phyloP scores from a whole-genome alignment of 2,888 invertebrate species.

The Xylota segnis region DNA sequence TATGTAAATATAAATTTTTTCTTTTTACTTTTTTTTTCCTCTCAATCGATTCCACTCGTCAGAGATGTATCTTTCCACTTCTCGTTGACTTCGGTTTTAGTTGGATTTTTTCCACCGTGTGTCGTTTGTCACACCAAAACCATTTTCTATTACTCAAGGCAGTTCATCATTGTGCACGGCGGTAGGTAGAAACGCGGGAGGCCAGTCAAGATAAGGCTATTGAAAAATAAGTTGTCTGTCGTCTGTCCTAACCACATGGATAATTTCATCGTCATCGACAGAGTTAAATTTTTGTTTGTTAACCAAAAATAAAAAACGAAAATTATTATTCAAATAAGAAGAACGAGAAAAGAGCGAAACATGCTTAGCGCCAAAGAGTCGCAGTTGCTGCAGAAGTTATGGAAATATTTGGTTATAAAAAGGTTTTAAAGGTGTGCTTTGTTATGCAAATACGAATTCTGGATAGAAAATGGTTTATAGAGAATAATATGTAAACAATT shows the following conservation, averaged over 20 bases:
- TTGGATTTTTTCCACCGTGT: conserved; percentile 5
- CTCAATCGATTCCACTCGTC: conserved; percentile 20
- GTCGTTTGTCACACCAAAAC: conserved; percentile 20
- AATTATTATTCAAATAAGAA: conserved; percentile 1
- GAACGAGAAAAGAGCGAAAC: conserved; percentile 1
- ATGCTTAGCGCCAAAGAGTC: conserved; percentile 39
- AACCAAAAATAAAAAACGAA: too few species aligned
- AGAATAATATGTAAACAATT: conserved; percentile 40
- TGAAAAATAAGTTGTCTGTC: conserved; percentile 10
- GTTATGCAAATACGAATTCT: conserved; percentile 49
- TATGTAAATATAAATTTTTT: conserved; percentile 25
- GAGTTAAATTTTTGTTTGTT: neutral
- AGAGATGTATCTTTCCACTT: conserved; percentile 29
- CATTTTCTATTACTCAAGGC: conserved; percentile 12
- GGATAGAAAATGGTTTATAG: neutral
- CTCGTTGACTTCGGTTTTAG: neutral
- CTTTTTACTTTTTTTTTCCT: neutral
- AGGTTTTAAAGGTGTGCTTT: conserved; percentile 42
- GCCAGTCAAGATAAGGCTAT: conserved; percentile 3
- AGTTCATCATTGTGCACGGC: conserved; percentile 12
- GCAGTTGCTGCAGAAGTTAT: conserved; percentile 14
- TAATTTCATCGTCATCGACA: conserved; percentile 7
- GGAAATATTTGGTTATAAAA: conserved; percentile 3
- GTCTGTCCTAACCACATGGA: neutral
- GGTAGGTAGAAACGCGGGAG: conserved; percentile 46